Conservation (phyloP, 2,113 vertebrate genomes). For the Phalacrocorax aristotelis region DNA sequence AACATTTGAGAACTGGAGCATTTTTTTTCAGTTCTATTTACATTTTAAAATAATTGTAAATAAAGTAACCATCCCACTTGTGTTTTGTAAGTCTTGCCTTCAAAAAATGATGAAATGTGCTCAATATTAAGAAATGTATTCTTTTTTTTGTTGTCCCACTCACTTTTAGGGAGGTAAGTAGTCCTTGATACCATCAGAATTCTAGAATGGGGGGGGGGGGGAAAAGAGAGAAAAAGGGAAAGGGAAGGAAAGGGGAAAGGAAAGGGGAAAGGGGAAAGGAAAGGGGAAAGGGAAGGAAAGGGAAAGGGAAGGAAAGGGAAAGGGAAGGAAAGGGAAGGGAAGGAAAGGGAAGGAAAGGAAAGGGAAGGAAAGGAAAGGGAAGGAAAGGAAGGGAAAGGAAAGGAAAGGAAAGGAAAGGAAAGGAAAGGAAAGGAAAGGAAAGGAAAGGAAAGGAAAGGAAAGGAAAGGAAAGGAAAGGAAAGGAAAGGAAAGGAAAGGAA, state of each 20-base stretch:
- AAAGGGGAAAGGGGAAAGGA: background rate
- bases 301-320: background rate
- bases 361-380: background rate
- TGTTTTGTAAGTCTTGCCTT: background rate
- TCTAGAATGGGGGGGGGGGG: background rate
- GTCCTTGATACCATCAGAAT: background rate
- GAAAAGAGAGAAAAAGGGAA: background rate
- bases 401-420: background rate
- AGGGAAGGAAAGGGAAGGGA: background rate
- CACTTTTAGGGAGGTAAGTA: background rate
- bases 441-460: background rate
- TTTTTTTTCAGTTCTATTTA: background rate
- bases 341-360: background rate
- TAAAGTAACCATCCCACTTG: background rate
- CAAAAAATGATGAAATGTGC: background rate
- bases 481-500: background rate
- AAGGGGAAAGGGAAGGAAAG: background rate
- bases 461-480: background rate
- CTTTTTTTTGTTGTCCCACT: background rate
- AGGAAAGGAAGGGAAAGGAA: background rate
- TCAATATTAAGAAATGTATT: background rate
- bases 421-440: background rate
- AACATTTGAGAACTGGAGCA: background rate
- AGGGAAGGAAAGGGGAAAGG: background rate
- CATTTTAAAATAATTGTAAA: background rate